Evolutionary conservation across 2,888 invertebrate genomes (phyloP).

Genomic region (Tachina lurida): DNA sequence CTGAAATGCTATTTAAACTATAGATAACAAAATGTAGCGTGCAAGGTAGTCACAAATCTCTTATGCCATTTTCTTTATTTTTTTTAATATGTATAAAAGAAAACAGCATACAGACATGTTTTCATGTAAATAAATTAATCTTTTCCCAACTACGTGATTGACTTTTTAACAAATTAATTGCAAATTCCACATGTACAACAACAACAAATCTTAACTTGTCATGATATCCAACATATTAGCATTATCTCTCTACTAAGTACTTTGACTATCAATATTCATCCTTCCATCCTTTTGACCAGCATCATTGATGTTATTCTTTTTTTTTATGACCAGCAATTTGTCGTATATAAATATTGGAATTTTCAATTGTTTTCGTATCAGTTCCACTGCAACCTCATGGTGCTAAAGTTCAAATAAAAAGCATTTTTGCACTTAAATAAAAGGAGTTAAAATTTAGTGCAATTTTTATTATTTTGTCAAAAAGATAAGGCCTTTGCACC

Average conservation of each 20-base stretch:
- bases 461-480: background rate
- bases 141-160: conserved; percentile 38
- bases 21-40: background rate
- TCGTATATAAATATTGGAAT: conserved; percentile 70
- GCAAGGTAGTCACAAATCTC: background rate
- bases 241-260: conserved; percentile 12
- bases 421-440: background rate
- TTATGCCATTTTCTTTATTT: background rate
- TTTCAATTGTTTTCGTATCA: conserved; percentile 59
- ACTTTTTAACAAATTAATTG: conserved; percentile 60
- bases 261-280: conserved; percentile 13
- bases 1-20: background rate
- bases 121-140: conserved; percentile 21
- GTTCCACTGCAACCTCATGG: conserved; percentile 48
- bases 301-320: background rate
- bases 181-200: conserved; percentile 21
- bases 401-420: conserved; percentile 48
- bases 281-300: background rate
- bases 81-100: too few relatives aligned
- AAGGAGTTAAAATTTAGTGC: background rate
- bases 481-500: background rate
- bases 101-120: background rate
- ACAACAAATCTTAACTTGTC: conserved; percentile 51
- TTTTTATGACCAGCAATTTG: conserved; percentile 22
- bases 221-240: conserved; percentile 27